Evolutionary conservation across 1,140 invertebrate genomes (phyloP).

Genomic region (Brachystomella parvula): DNA sequence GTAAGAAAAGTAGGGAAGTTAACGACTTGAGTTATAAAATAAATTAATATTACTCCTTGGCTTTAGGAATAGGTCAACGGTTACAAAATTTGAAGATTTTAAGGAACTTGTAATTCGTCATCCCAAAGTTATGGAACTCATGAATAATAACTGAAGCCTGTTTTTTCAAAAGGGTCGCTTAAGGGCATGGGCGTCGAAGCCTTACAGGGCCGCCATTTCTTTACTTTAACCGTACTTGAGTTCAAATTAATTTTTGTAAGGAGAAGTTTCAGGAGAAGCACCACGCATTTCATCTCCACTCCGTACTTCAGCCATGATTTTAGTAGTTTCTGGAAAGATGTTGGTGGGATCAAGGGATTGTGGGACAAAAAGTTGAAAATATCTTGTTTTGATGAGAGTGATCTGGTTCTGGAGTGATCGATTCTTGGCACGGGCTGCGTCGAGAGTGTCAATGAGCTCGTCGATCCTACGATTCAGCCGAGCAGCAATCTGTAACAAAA

Average conservation of each 20-base stretch:
- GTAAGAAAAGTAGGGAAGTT: background rate
- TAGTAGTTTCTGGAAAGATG: background rate
- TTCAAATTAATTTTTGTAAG: background rate
- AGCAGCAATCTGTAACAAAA: slow-evolving; percentile 7
- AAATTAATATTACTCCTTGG: background rate
- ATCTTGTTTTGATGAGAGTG: slow-evolving; percentile 15
- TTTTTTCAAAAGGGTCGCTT: background rate
- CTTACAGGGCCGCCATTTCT: background rate
- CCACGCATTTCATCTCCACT: background rate
- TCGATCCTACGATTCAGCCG: slow-evolving; percentile 18
- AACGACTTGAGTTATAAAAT: background rate
- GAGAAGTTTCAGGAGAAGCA: background rate
- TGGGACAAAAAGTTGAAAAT: slow-evolving; percentile 19
- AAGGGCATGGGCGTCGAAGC: background rate
- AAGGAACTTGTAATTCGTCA: background rate
- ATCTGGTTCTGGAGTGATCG: slow-evolving; percentile 16
- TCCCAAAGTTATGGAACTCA: background rate
- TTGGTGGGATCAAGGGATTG: slow-evolving; percentile 10
- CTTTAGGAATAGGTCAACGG: background rate
- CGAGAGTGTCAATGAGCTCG: slow-evolving; percentile 22
- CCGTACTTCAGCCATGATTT: background rate
- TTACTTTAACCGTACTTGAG: background rate
- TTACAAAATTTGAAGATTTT: background rate
- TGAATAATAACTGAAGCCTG: background rate
- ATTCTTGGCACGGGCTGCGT: slow-evolving; percentile 14